Evolutionary conservation across 2,888 invertebrate genomes (phyloP).

Genomic region (Troides oblongomaculatus): DNA sequence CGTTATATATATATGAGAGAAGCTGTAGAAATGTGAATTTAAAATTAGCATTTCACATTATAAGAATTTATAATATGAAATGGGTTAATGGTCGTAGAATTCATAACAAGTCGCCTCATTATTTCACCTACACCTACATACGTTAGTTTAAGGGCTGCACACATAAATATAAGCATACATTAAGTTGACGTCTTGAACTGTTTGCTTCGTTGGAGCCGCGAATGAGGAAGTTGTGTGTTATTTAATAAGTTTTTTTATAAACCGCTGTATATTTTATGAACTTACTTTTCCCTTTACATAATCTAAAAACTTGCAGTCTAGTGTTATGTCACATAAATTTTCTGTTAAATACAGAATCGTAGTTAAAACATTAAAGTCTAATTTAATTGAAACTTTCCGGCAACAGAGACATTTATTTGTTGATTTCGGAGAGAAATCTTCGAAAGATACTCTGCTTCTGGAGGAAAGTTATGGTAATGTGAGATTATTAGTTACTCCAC

Average conservation of each 20-base stretch:
- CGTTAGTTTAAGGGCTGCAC: slow-evolving; percentile 23
- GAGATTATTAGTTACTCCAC: too few relatives aligned
- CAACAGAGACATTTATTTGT: too few relatives aligned
- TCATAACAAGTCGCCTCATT: slow-evolving; percentile 19
- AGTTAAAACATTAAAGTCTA: too few relatives aligned
- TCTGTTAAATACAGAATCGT: too few relatives aligned
- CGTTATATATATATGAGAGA: too few relatives aligned
- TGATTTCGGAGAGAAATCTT: too few relatives aligned
- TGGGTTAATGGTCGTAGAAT: slow-evolving; percentile 17
- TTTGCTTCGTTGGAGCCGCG: slow-evolving; percentile 13
- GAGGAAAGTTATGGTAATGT: too few relatives aligned
- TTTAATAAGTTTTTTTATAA: neutral
- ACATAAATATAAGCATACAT: slow-evolving; percentile 21
- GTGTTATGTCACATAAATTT: too few relatives aligned
- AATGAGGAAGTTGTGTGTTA: slow-evolving; percentile 10
- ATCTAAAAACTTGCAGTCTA: too few relatives aligned
- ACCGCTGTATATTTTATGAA: neutral
- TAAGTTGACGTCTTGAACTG: slow-evolving; percentile 14
- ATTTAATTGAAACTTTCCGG: too few relatives aligned
- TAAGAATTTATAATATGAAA: slow-evolving; percentile 14
- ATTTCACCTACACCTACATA: slow-evolving; percentile 12
- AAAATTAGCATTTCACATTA: slow-evolving; percentile 5
- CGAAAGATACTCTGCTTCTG: too few relatives aligned
- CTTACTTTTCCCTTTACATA: too few relatives aligned
- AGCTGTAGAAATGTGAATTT: neutral